Evolutionary conservation across 1,140 invertebrate species (phyloP), one percentile per base, ranked within the genome.

Genomic region (Drosophila suzukii): DNA sequence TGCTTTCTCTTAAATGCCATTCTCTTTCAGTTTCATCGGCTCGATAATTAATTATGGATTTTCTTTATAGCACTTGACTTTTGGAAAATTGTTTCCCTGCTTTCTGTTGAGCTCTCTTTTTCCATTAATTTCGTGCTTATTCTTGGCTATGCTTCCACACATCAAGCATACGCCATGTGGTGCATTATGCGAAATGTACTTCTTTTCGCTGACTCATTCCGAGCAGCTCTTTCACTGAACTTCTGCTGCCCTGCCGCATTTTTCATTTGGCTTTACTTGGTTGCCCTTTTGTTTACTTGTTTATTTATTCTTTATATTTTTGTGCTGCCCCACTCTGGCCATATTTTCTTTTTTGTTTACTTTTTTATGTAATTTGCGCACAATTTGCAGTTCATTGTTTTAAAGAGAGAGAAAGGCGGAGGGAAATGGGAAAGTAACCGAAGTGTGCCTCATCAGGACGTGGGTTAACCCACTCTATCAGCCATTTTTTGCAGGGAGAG

Each of bases 361-460:
- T 74, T 57, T 74, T 59, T 36, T 58, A 38, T 50, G 51, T 79
- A 59, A 73, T 66, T 73, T 73, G 68, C 74, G 56, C 76, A 54
- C 76, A 79, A 79, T 79, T 79, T 80, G 70, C 62, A 80, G 76
- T 68, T 80, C 58, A 81, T 80, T 80, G 77, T 79, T 79, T 79
- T 79, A 55, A 74, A 79, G 12, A 46, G 38, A 67, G 34, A 50
- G 17, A 50, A 34, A 11, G 24, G 13, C 53, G 46, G 11, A 4
- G 8, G 46, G 13, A 10, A 13, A 11, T 12, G 60, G 11, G n/a
- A 44, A 30, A 54, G 56, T 27, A 39, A 38, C 15, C 34, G 32
- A 63, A 56, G 51, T 57, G 50, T 68, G 43, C 61, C 49, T 65
- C 65, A 66, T 68, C 65, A 68, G 65, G 47, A 68, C 27, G 30